Base-by-base conservation (phyloP, 92 coral and sea anemone genomes). In the Virgularia gustaviana region DNA sequence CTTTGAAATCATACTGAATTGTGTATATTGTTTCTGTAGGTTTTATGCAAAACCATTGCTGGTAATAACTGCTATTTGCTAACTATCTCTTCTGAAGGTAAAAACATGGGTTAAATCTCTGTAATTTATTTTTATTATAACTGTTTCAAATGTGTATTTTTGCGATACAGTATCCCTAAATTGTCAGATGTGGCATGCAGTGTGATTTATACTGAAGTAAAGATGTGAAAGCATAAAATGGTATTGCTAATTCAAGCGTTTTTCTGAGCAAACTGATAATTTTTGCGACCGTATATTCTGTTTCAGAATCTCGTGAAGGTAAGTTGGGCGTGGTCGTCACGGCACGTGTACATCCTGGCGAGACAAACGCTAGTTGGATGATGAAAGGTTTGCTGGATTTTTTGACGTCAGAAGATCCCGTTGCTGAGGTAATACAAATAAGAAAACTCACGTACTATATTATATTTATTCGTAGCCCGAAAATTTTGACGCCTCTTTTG, bases 361-460 rank as follows among this genome's bases (percentile, higher is more conserved):
- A 94, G 86, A 94, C 99, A 16, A 94, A 94, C 63, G 99, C 99
- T 8, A 94, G 99, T 45, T 94, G 99, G 99, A 89, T 94, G 99
- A 87, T 94, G 99, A 94, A 94, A 70, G 99, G 99, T 18, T 79
- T 94, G 71, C 49, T 94, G 71, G 99, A 94, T 81, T 94, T 87
- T 76, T 73, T 94, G 73, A 94, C 94, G 36, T 82, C 96, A 65
- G 78, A 86, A 10, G 88, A 87, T 57, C 80, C 81, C 13, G 88
- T 94, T 29, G 99, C 99, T 23, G 90, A 92, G 98, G 97, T 89
- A 62, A 66, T 36, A n/a, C n/a, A n/a, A n/a, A n/a, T 12, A 10
- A 23, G 57, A 29, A 49, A 8, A 9, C 27, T 24, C 8, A 51
- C 25, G 27, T 51, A 51, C 27, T 11, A 24, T 51, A 24, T n/a